Evolutionary conservation across 2,797 vertebrate genomes (phyloP), one percentile per base, ranked within the genome.

Genomic region (Meda fulgida): DNA sequence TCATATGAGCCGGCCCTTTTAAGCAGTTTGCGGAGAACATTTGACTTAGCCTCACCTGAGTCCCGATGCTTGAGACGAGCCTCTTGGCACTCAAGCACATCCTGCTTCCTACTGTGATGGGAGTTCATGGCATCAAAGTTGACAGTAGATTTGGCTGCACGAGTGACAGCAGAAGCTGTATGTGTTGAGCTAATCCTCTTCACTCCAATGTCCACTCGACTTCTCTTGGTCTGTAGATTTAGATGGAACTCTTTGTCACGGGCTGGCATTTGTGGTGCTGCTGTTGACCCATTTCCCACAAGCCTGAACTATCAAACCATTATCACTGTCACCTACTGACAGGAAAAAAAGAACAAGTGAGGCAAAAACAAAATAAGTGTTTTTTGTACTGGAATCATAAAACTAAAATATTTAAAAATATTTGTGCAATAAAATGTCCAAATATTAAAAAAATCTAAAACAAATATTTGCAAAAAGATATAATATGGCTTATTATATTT

Each of bases 181-280:
- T 46, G 78, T 78, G 92, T 89, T 88, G 97, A 97, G 94, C 97
- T 97, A 91, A 97, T 99, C 96, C 98, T 98, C 97, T 99, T 99
- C 93, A 99, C 98, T 94, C 98, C 98, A 92, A 99, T 99, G 96
- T 99, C 98, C 96, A 99, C 98, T 94, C 97, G 97, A 98, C 98
- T 96, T 97, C 98, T 97, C 96, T 99, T 99, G 95, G 97, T 98
- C 95, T 99, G 97, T 98, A 97, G 98, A 97, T 97, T 99, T 97
- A 99, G 97, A 96, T 98, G 96, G 96, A 97, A 97, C 96, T 97
- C 96, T 96, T 97, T 98, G 96, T 98, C 97, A 98, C 99, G 98
- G 97, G 98, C 97, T 97, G 97, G 98, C 98, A 99, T 99, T 97
- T 98, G 97, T 97, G 96, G 97, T 92, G 94, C 94, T 96, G 96